Base-by-base conservation (phyloP, 92 coral and sea anemone species). In the Palythoa grandiflora region DNA sequence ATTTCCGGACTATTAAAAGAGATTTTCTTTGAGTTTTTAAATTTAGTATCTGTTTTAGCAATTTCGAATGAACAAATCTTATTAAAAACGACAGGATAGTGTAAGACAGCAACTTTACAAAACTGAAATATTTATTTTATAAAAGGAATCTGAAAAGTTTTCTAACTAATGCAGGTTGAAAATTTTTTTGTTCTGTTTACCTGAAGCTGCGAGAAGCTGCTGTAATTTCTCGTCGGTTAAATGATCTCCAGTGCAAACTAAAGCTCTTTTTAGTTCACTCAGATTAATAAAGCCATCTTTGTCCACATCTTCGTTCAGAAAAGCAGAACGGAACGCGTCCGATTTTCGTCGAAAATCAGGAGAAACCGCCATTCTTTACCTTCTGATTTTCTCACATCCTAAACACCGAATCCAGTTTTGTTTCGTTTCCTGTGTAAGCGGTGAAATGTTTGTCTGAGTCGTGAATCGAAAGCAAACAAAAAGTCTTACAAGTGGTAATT, bases 201-300 rank as follows among this genome's bases (percentile, higher is more conserved):
- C 96, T 89, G 94, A 80, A 37, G 70, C 78, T 17, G 83, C 89
- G 38, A 93, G 79, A 17, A 90, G 83, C 12, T 89, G 94, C 68
- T 50, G 87, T 5, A 95, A 75, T 63, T 89, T 87, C 38, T 68
- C 92, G 6, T 95, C 93, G 53, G 89, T 87, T 13, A 93, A 73
- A 14, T 88, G 87, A 44, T 91, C 90, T 16, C 94, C 94, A 70
- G 92, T 81, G 15, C 75, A 52, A 28, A 47, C 60, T 74, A 81
- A 66, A 66, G 86, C 86, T 48, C 86, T 66, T 48, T 71, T 52
- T n/a, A 81, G 8, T 37, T 81, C 86, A 6, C 38, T 48, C 75
- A 63, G 17, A 5, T 63, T 81, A 81, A 81, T 81, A 17, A 66
- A 37, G 17, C 86, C 86, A 47, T 81, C 86, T 10, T 66, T 21